Conservation (phyloP, 2,113 vertebrate genomes). For the Pterophyllum scalare region DNA sequence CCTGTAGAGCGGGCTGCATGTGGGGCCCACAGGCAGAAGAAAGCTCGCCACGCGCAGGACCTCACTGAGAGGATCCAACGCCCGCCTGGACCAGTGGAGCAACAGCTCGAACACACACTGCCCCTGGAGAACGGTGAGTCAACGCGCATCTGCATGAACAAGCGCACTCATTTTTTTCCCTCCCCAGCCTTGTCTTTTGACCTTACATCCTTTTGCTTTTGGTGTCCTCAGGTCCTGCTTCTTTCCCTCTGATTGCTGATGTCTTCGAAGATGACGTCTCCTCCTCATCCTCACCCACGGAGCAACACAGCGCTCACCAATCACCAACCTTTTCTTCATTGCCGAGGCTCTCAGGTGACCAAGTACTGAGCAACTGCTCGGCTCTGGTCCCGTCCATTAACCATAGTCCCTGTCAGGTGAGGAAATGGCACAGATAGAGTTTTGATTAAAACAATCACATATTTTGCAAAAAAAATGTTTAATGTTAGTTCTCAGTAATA, state of each 20-base stretch:
- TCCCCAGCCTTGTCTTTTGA: slow-evolving; percentile 19
- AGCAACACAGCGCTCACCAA: slow-evolving; percentile 74
- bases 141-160: slow-evolving; percentile 26
- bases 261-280: slow-evolving; percentile 86
- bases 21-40: slow-evolving; percentile 80
- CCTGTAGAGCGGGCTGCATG: slow-evolving; percentile 68
- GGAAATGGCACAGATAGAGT: neutral
- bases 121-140: slow-evolving; percentile 65
- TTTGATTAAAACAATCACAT: neutral
- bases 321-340: slow-evolving; percentile 72
- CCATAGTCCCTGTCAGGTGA: slow-evolving; percentile 79
- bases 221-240: slow-evolving; percentile 67
- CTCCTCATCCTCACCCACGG: slow-evolving; percentile 73
- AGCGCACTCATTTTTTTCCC: neutral
- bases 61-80: slow-evolving; percentile 78
- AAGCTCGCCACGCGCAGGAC: slow-evolving; percentile 79
- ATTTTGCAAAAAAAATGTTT: neutral
- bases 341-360: slow-evolving; percentile 74
- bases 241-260: slow-evolving; percentile 76
- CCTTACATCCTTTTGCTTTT: slow-evolving; percentile 44
- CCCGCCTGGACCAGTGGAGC: slow-evolving; percentile 74
- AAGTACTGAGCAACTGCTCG: slow-evolving; percentile 78
- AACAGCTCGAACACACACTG: slow-evolving; percentile 73
- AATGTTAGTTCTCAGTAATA: neutral
- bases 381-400: slow-evolving; percentile 63